Evolutionary conservation across 2,797 vertebrate species (phyloP).

Genomic region (Bradypodion pumilum): DNA sequence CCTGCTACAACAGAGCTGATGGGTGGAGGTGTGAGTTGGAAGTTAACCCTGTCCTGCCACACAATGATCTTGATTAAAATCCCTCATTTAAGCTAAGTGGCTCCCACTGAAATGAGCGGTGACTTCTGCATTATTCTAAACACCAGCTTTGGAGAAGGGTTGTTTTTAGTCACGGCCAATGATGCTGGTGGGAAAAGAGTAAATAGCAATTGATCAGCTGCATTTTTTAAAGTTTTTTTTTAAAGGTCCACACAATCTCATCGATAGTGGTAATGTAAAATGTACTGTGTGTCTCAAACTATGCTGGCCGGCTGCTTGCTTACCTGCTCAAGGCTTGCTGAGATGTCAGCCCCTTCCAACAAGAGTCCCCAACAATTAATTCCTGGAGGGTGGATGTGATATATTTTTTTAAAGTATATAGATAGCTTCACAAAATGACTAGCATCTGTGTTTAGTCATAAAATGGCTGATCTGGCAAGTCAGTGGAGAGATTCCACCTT

Average conservation of each 20-base stretch:
- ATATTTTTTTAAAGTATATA: no score
- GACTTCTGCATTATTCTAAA: not conserved
- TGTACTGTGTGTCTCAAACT: no score
- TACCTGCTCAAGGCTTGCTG: not conserved
- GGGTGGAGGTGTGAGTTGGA: no score
- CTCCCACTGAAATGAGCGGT: not conserved
- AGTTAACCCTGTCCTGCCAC: not conserved
- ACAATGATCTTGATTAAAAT: not conserved
- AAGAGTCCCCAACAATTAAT: not conserved
- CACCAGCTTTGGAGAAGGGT: no score
- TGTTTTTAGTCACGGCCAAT: not conserved
- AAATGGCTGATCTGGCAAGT: not conserved
- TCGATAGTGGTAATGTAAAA: no score
- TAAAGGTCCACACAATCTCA: no score
- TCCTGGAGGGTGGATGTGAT: no score
- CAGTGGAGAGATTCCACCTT: not conserved
- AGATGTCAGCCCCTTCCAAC: not conserved
- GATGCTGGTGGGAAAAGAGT: not conserved
- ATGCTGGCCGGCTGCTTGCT: no score
- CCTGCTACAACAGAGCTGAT: no score
- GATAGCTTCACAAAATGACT: no score
- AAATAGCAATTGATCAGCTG: no score
- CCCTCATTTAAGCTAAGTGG: not conserved
- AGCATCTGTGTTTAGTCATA: not conserved
- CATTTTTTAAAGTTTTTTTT: not conserved